Conservation (phyloP, 2,888 invertebrate species). For the Cenopis cana region DNA sequence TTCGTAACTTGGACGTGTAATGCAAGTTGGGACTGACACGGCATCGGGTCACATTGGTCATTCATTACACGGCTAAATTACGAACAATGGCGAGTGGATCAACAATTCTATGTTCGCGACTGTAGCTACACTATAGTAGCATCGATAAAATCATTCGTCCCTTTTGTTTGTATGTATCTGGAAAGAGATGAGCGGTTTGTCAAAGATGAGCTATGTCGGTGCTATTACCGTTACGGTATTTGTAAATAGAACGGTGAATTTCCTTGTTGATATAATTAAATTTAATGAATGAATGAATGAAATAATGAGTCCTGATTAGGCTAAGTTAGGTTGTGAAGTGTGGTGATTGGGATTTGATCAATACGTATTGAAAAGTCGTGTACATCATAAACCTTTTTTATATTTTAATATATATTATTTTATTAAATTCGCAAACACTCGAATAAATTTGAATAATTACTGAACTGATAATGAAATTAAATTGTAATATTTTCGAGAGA, state of each 20-base stretch:
- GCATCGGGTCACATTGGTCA: no score
- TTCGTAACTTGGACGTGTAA: no score
- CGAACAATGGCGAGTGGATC: no score
- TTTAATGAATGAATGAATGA: constrained; percentile 10
- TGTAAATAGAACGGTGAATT: constrained; percentile 37
- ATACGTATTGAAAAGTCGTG: background rate
- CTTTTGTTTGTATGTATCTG: background rate
- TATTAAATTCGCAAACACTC: background rate
- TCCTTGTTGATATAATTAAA: constrained; percentile 23
- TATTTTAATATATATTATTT: constrained; percentile 1
- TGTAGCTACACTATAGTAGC: no score
- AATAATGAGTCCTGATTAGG: background rate
- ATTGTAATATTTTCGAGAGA: background rate
- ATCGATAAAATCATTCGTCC: background rate
- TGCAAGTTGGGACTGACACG: no score
- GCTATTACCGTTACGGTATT: constrained; percentile 23
- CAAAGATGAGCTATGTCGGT: background rate
- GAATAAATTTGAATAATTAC: background rate
- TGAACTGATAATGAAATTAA: constrained; percentile 25
- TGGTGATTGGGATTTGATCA: constrained; percentile 27
- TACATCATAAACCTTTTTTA: background rate
- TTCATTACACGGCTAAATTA: no score
- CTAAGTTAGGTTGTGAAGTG: constrained; percentile 6
- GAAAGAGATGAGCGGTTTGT: background rate
- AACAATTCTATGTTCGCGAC: no score